Percentiles rank a stretch among this genome's conserved stretches.
Conservation (phyloP, 1,140 invertebrate genomes). For the Cyclina sinensis region DNA sequence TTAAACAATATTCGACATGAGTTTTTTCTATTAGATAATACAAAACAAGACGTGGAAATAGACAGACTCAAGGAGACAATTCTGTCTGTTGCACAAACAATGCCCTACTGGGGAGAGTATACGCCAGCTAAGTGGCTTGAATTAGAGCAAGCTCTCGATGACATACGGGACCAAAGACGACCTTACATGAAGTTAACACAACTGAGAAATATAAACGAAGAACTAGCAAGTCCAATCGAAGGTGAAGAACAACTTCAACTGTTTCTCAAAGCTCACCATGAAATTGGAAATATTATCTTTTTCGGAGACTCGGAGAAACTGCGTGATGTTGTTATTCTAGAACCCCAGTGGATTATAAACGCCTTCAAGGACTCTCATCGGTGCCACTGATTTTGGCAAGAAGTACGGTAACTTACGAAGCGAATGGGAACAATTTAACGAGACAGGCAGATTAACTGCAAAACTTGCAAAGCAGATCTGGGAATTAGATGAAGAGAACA, state of each 20-base stretch:
- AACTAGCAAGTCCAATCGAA: slow-evolving; percentile 30
- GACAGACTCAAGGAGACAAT: slow-evolving; percentile 13
- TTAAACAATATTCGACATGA: slow-evolving; percentile 32
- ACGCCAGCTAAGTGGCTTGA: slow-evolving; percentile 53
- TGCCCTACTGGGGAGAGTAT: slow-evolving; percentile 43
- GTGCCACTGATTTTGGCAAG: slow-evolving; percentile 15
- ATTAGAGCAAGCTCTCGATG: slow-evolving; percentile 48
- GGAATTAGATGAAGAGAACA: not conserved
- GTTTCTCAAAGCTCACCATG: slow-evolving; percentile 41
- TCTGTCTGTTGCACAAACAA: not conserved
- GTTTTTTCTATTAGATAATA: slow-evolving; percentile 46
- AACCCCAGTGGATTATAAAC: slow-evolving; percentile 57
- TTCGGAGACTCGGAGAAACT: slow-evolving; percentile 34
- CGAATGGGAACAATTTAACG: slow-evolving; percentile 39
- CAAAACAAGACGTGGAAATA: slow-evolving; percentile 8
- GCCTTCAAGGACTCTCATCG: slow-evolving; percentile 43
- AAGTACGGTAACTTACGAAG: slow-evolving; percentile 25
- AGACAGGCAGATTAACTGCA: not conserved
- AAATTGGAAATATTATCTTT: slow-evolving; percentile 17
- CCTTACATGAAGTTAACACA: slow-evolving; percentile 25
- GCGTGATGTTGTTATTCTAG: slow-evolving; percentile 28
- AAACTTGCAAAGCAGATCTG: slow-evolving; percentile 39
- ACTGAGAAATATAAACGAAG: not conserved
- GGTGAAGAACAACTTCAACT: slow-evolving; percentile 30
- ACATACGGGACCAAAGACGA: not conserved